Percentiles rank a stretch among this genome's conserved stretches.
Conservation (phyloP, 1,140 invertebrate genomes). For the Sesamia nonagrioides region DNA sequence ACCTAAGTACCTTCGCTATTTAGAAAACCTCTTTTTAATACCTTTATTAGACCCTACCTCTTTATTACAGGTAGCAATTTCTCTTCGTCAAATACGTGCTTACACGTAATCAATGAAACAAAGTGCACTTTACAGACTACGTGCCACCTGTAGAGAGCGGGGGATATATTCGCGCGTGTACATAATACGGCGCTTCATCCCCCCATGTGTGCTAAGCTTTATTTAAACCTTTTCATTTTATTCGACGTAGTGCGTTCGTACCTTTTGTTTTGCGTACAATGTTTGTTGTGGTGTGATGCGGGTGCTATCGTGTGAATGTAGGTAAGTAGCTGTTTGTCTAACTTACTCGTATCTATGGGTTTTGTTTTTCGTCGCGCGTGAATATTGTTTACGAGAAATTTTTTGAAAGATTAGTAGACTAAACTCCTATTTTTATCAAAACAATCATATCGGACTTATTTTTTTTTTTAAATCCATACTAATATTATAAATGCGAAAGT, state of each 20-base stretch:
- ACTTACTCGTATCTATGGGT: neutral
- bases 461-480: too few relatives aligned
- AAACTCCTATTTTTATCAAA: too few relatives aligned
- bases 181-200: conserved; percentile 39
- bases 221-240: conserved; percentile 48
- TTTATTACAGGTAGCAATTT: neutral
- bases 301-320: conserved; percentile 5
- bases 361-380: neutral
- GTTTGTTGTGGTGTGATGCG: conserved; percentile 30
- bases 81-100: conserved; percentile 5
- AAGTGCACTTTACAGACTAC: conserved; percentile 52
- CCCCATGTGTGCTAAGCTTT: conserved; percentile 43
- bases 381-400: too few relatives aligned
- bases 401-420: too few relatives aligned
- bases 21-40: neutral
- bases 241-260: conserved; percentile 25
- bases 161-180: conserved; percentile 55
- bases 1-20: neutral
- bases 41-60: neutral
- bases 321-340: neutral
- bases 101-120: conserved; percentile 49
- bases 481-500: too few relatives aligned
- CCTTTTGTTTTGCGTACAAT: conserved; percentile 34
- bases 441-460: too few relatives aligned
- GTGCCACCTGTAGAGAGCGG: conserved; percentile 47